These are phyloP conservation scores for Drosophila ogumai DNA, from an alignment of 1,140 invertebrate genomes.

Conservation along the genomic window DNA sequence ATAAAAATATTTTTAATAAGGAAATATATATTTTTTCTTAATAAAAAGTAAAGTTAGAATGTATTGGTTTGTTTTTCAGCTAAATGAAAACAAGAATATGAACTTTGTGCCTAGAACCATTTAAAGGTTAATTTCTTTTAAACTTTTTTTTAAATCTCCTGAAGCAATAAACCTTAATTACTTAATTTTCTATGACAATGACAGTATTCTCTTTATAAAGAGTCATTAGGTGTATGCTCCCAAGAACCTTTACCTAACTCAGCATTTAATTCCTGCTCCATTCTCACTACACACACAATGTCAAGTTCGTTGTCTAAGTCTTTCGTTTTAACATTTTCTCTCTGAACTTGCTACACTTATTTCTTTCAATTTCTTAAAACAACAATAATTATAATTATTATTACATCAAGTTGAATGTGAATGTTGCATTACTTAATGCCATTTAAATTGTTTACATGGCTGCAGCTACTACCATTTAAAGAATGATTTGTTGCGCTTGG, in stretches of 20 bases:
- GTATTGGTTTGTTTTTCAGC: neutral
- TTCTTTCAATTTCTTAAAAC: slow-evolving; percentile 22
- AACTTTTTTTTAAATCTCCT: neutral
- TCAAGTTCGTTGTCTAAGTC: slow-evolving; percentile 79
- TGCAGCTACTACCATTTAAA: slow-evolving; percentile 50
- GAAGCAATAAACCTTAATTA: neutral
- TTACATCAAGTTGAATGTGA: slow-evolving; percentile 52
- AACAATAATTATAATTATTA: slow-evolving; percentile 47
- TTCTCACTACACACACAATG: neutral
- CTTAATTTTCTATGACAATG: neutral
- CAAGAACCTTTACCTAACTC: neutral
- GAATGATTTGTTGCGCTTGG: slow-evolving; percentile 80
- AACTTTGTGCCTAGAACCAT: neutral
- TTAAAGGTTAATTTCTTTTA: neutral
- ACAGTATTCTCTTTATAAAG: neutral
- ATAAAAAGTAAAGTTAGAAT: neutral
- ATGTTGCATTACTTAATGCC: slow-evolving; percentile 71
- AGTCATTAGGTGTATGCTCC: neutral
- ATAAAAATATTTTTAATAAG: neutral
- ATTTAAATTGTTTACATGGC: slow-evolving; percentile 63
- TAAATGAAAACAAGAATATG: neutral
- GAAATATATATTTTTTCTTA: neutral
- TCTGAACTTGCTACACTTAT: slow-evolving; percentile 7
- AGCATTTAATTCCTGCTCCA: neutral
- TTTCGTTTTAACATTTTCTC: slow-evolving; percentile 53